These are phyloP conservation scores for Drosophila birchii DNA, from an alignment of 2,888 invertebrate genomes.

Conservation along the genomic window DNA sequence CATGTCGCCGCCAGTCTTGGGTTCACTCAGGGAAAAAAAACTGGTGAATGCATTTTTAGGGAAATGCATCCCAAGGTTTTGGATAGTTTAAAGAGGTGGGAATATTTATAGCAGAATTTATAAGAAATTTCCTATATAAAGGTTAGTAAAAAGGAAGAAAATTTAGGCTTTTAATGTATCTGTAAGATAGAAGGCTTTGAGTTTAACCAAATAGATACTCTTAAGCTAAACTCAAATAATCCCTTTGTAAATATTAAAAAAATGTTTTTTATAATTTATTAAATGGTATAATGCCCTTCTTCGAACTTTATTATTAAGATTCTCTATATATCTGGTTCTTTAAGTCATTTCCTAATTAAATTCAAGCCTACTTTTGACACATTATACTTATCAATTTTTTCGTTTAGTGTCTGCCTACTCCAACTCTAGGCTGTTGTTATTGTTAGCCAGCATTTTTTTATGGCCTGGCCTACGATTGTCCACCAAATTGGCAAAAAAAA, in stretches of 20 bases:
- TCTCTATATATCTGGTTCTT: background rate
- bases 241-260: too few species aligned
- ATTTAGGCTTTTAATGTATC: background rate
- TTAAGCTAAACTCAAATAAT: too few species aligned
- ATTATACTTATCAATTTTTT: background rate
- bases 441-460: constrained; percentile 21
- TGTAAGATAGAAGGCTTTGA: too few species aligned
- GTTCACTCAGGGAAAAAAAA: constrained; percentile 12
- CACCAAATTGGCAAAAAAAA: constrained; percentile 34
- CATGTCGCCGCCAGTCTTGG: constrained; percentile 47
- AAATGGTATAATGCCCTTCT: too few species aligned
- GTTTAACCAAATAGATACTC: too few species aligned
- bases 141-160: background rate
- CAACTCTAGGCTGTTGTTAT: constrained; percentile 7
- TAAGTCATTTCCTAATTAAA: background rate
- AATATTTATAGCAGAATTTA: background rate
- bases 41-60: constrained; percentile 28
- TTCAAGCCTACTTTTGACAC: background rate
- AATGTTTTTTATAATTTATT: too few species aligned
- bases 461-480: constrained; percentile 30
- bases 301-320: too few species aligned
- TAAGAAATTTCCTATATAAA: background rate
- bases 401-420: background rate
- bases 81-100: background rate
- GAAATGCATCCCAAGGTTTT: constrained; percentile 1